Percentiles rank a stretch among this genome's conserved stretches.
Evolutionary conservation across 2,797 vertebrate genomes (phyloP).

Genomic region (Coilia nasus): DNA sequence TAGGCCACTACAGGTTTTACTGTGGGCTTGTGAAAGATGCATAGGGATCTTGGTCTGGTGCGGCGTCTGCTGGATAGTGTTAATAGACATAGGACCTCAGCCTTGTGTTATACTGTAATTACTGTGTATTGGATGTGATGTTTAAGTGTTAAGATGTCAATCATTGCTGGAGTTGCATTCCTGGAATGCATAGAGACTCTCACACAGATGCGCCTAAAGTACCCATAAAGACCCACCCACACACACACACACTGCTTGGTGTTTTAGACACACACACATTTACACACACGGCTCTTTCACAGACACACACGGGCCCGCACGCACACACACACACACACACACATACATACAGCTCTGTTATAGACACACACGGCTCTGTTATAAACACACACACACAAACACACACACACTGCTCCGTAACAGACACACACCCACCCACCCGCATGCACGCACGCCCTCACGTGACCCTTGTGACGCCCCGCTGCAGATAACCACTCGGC

Average conservation of each 20-base stretch:
- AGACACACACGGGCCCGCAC: background rate
- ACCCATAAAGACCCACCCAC: background rate
- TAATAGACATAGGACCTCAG: background rate
- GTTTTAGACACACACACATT: background rate
- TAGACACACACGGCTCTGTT: no score
- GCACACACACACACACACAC: background rate
- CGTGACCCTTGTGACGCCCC: constrained; percentile 58
- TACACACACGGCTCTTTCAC: background rate
- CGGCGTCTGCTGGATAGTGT: background rate
- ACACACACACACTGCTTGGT: background rate
- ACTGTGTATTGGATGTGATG: background rate
- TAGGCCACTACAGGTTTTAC: background rate
- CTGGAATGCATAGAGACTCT: background rate
- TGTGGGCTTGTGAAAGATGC: background rate
- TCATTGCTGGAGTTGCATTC: background rate
- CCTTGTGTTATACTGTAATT: background rate
- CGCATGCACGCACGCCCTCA: constrained; percentile 31
- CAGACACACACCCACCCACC: background rate
- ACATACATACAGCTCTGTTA: background rate
- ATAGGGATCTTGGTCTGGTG: background rate
- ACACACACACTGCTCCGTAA: background rate
- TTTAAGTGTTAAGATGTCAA: background rate
- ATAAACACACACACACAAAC: background rate
- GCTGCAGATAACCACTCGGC: constrained; percentile 87
- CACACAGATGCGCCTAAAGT: background rate